A percentile compares a stretch with the other conserved stretches of the same genome.
These are phyloP conservation scores for Semicossyphus pulcher DNA, from an alignment of 2,113 vertebrate species.

Conservation along the genomic window DNA sequence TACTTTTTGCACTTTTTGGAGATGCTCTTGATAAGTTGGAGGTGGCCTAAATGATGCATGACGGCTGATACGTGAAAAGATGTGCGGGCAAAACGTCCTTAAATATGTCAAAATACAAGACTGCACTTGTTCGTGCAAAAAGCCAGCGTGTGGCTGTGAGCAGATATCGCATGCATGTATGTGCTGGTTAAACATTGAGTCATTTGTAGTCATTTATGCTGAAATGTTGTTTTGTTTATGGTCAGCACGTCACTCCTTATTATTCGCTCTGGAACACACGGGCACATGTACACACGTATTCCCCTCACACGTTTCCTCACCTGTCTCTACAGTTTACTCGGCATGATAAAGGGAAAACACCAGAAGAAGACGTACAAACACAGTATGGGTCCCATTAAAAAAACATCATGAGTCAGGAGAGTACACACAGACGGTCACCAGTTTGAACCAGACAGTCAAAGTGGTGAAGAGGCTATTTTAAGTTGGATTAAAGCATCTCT, in stretches of 20 bases:
- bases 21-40: no score
- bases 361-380: neutral
- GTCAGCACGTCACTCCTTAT: conserved; percentile 11
- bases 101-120: neutral
- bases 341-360: neutral
- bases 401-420: neutral
- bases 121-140: neutral
- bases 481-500: neutral
- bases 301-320: neutral
- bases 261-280: neutral
- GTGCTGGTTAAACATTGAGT: conserved; percentile 12
- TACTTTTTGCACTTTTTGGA: no score
- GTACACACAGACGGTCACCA: neutral
- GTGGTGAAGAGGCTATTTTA: neutral
- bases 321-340: neutral
- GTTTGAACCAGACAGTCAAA: neutral
- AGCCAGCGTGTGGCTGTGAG: neutral
- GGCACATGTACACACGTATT: neutral
- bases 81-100: neutral
- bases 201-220: neutral
- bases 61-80: neutral
- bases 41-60: neutral
- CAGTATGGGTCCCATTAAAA: neutral
- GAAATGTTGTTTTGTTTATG: neutral
- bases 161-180: neutral